Percentiles rank a stretch among this genome's conserved stretches.
Conservation (phyloP, 1,140 invertebrate genomes). For the Euura lappo region DNA sequence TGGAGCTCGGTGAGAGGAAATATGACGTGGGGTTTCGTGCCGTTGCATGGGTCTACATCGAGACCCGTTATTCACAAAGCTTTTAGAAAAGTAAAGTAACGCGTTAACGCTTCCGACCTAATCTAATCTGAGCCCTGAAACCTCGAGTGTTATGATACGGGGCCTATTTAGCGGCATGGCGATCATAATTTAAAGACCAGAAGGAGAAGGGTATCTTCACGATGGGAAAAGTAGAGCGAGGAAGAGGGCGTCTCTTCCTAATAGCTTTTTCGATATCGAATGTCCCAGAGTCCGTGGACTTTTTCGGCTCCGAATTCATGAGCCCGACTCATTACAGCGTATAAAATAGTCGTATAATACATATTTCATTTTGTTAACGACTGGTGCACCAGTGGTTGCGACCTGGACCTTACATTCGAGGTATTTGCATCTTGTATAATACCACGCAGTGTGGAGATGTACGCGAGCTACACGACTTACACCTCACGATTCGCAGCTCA, state of each 20-base stretch:
- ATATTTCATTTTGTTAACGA: not conserved
- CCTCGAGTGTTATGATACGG: constrained; percentile 2
- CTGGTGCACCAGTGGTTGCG: constrained; percentile 3
- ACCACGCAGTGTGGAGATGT: not conserved
- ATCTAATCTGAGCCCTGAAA: constrained; percentile 12
- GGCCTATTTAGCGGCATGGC: not conserved
- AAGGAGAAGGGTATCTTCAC: not conserved
- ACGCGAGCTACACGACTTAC: not conserved
- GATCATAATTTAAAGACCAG: no score
- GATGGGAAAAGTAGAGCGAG: no score
- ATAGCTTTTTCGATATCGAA: not conserved
- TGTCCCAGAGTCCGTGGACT: not conserved
- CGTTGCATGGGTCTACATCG: constrained; percentile 10
- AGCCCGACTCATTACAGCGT: not conserved
- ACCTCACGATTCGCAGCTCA: not conserved
- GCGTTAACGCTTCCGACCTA: constrained; percentile 6
- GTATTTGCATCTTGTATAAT: not conserved
- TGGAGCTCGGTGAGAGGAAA: not conserved
- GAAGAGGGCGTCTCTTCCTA: not conserved
- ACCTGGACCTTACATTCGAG: not conserved
- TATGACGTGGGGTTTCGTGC: constrained; percentile 16
- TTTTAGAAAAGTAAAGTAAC: constrained; percentile 12
- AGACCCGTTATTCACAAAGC: constrained; percentile 11
- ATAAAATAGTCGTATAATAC: no score
- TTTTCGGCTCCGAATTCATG: not conserved